Conservation (phyloP, 2,797 vertebrate species). For the Manis crassicaudata region DNA sequence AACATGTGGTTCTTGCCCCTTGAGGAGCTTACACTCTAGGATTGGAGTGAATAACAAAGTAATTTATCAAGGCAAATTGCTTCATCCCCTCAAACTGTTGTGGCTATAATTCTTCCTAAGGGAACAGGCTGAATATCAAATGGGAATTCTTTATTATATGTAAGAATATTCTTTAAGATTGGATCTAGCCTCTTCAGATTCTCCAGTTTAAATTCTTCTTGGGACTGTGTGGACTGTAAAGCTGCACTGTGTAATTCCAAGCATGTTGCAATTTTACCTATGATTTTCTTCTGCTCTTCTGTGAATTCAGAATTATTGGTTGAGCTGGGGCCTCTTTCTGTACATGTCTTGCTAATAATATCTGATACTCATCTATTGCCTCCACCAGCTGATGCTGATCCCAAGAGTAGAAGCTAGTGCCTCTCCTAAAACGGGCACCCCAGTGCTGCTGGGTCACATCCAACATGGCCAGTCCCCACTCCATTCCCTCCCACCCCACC, state of each 20-base stretch:
- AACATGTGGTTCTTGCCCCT: not conserved
- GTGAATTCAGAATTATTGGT: constrained; percentile 93
- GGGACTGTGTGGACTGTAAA: constrained; percentile 95
- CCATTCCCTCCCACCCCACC: not conserved
- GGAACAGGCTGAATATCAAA: constrained; percentile 98
- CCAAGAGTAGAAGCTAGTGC: constrained; percentile 95
- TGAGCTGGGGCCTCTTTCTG: constrained; percentile 96
- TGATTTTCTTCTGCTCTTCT: constrained; percentile 98
- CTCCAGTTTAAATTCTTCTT: constrained; percentile 96
- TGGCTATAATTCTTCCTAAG: constrained; percentile 95
- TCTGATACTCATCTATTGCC: constrained; percentile 92
- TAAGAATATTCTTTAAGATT: constrained; percentile 95
- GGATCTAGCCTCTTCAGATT: constrained; percentile 97
- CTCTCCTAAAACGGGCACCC: constrained; percentile 94
- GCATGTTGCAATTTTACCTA: constrained; percentile 98
- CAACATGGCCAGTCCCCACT: constrained; percentile 85
- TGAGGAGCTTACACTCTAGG: constrained; percentile 25
- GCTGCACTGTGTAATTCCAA: constrained; percentile 96
- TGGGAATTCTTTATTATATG: constrained; percentile 97
- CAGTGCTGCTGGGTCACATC: constrained; percentile 91
- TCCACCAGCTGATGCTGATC: constrained; percentile 93
- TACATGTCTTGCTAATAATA: constrained; percentile 92
- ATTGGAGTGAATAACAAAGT: not conserved
- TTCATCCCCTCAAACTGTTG: not conserved
- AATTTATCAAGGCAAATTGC: constrained; percentile 60